Evolutionary conservation across 2,797 vertebrate species (phyloP).

Genomic region (Jordanella pulchra): DNA sequence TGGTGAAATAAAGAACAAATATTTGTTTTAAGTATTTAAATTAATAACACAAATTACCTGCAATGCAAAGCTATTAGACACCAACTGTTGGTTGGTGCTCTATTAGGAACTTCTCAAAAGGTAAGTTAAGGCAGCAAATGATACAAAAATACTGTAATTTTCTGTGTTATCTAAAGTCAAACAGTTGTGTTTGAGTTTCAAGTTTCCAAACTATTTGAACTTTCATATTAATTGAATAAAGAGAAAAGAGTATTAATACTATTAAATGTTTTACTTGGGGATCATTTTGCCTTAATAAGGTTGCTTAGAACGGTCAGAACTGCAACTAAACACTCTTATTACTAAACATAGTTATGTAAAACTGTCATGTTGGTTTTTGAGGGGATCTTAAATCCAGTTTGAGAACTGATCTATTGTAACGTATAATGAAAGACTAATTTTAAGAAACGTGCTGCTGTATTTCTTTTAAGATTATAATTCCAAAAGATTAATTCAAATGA

Average conservation of each 20-base stretch:
- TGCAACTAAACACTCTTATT: too few relatives aligned
- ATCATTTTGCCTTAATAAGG: neutral
- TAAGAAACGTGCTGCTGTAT: neutral
- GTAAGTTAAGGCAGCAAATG: neutral
- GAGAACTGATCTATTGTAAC: neutral
- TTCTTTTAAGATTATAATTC: conserved; percentile 1
- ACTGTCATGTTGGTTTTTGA: neutral
- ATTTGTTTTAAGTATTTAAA: neutral
- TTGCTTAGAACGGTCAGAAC: too few relatives aligned
- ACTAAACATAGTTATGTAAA: neutral
- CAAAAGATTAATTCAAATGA: neutral
- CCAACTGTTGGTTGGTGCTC: neutral
- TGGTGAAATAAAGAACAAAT: neutral
- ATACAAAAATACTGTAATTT: too few relatives aligned
- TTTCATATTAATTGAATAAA: too few relatives aligned
- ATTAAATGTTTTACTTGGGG: neutral
- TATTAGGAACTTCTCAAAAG: neutral
- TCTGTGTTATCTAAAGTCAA: too few relatives aligned
- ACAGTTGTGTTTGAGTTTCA: too few relatives aligned
- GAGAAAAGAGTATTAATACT: too few relatives aligned
- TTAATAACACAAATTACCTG: neutral
- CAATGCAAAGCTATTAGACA: neutral
- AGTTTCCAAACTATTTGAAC: too few relatives aligned
- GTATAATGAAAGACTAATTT: conserved; percentile 1
- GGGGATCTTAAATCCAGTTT: neutral